A percentile compares a stretch with the other conserved stretches of the same genome.
phyloP scores from a whole-genome alignment of 2,113 vertebrate species.

The Leptobrachium ailaonicum region DNA sequence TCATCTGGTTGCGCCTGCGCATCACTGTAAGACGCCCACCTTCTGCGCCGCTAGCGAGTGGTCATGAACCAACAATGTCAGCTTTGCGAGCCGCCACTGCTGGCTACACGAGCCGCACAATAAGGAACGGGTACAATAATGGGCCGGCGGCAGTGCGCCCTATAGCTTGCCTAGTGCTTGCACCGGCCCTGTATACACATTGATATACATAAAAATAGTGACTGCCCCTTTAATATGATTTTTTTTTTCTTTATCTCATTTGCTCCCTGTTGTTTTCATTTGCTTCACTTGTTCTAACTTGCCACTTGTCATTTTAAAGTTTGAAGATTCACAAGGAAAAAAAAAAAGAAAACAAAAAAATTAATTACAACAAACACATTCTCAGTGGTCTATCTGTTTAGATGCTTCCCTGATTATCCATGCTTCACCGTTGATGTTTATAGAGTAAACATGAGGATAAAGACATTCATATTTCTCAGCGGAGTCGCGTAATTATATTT shows the following conservation, averaged over 20 bases:
- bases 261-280: conserved; percentile 32
- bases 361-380: conserved; percentile 68
- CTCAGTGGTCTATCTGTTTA: conserved; percentile 54
- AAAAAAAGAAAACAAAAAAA: conserved; percentile 59
- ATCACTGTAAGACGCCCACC: no score
- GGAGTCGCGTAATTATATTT: conserved; percentile 46
- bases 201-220: no score
- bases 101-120: no score
- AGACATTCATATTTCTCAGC: conserved; percentile 18
- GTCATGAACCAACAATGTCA: no score
- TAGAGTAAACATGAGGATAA: conserved; percentile 52
- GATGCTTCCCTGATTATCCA: conserved; percentile 59
- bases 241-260: conserved; percentile 20
- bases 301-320: conserved; percentile 66
- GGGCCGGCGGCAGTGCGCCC: no score
- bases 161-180: no score
- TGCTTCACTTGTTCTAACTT: conserved; percentile 60
- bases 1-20: no score
- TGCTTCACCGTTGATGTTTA: conserved; percentile 56
- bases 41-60: no score
- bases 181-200: no score
- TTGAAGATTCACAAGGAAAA: conserved; percentile 66
- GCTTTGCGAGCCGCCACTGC: no score
- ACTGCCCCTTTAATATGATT: background rate
- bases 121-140: no score